Base-by-base conservation (phyloP, 1,140 invertebrate species). In the Thaumatotibia leucotreta region DNA sequence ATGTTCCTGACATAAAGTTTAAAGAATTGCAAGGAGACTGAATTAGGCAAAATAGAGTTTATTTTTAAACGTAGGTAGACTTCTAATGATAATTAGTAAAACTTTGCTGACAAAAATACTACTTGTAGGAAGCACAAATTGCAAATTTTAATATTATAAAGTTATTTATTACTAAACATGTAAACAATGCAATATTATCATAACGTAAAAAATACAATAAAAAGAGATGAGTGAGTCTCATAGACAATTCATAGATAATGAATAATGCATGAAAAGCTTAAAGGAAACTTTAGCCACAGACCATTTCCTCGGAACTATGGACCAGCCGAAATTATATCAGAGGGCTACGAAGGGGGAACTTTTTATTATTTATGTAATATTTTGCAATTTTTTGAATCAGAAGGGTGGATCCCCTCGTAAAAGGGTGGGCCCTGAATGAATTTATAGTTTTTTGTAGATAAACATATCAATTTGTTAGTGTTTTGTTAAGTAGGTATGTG, bases 391-490 rank as follows among this genome's bases (percentile, higher is more conserved):
- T 88, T 90, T 88, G 80, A 88, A 87, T 77, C 70, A 79, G 80
- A 89, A 88, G 88, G 88, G 88, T 88, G 84, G 82, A 73, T 80
- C 88, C 88, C 86, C 74, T 79, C 68, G 69, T 74, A 86, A 90
- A 90, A 90, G 88, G 88, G 86, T 90, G 86, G 84, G 86, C 81
- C 70, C 66, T 75, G 81, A 88, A 86, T 86, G 85, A 89, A 82
- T 89, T 89, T 90, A 88, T 90, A 83, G 85, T 84, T 74, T 81
- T 83, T 83, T 88, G 86, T 89, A 90, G 88, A 90, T 90, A 90
- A 90, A 90, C 88, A 90, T 89, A 90, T 90, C 86, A 90, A 89
- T 90, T 90, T 90, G 86, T 89, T 89, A 74, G 83, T 88, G 83
- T 82, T 89, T 90, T 89, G 88, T 90, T 82, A 80, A 85, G 81